Evolutionary conservation across 2,113 vertebrate species (phyloP), one percentile per base, ranked within the genome.

Genomic region (Engraulis encrasicolus): DNA sequence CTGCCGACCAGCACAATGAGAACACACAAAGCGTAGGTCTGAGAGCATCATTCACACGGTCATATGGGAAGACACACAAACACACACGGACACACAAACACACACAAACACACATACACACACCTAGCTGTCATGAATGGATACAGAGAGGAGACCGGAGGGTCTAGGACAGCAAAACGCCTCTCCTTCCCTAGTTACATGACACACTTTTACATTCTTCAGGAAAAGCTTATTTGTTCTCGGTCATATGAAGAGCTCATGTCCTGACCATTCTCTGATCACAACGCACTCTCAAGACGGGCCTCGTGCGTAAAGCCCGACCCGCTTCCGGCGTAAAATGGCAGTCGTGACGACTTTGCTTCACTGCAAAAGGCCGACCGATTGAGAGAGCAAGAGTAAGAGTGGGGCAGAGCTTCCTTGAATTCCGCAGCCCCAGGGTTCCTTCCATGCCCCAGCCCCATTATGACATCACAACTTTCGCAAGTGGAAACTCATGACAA

Each of bases 401-500:
- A n/a, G n/a, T n/a, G n/a, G n/a, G 40, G 40, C 40, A 3, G 40
- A 45, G 23, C 34, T 74, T 74, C 66, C 66, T 34, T 34, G 31
- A 74, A 74, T 15, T 74, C 31, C 27, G 12, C 31, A 74, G 66
- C 66, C 14, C 23, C 31, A 74, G 27, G 66, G n/a, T n/a, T n/a
- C n/a, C n/a, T 34, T 34, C 66, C 66, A 15, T 34, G 66, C 66
- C 66, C 27, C 2, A 36, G 66, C 27, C 12, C 58, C 27, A 31
- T 74, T 4, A 45, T 74, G 66, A 74, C 27, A 15, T 31, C 66
- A 74, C 12, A 31, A 2, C 2, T 34, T 74, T 36, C 23, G 27
- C 31, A 74, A 74, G 27, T 74, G 66, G 66, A 74, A 74, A 74
- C 66, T 74, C 66, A 74, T 74, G 66, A 74, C 66, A 74, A 34